phyloP scores from a whole-genome alignment of 2,113 vertebrate species.

The Antechinus stuartii region DNA sequence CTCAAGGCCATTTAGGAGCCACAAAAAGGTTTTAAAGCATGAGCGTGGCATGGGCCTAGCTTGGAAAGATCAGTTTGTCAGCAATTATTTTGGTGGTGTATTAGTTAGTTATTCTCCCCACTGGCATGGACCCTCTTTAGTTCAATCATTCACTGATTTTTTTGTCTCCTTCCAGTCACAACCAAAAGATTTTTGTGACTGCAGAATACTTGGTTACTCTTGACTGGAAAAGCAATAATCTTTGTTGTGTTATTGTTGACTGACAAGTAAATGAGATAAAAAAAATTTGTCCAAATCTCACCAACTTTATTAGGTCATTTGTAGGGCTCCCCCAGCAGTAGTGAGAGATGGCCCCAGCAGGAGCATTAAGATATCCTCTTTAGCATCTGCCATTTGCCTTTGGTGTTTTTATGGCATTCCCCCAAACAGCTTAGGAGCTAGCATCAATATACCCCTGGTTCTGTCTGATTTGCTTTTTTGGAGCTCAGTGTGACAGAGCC shows the following conservation, averaged over 20 bases:
- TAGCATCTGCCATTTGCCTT: background rate
- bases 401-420: background rate
- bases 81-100: background rate
- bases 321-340: background rate
- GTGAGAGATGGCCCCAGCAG: background rate
- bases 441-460: background rate
- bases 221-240: background rate
- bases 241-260: background rate
- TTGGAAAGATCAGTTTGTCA: background rate
- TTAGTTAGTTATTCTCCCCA: background rate
- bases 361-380: background rate
- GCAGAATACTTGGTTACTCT: background rate
- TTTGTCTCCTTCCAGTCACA: background rate
- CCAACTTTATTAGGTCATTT: background rate
- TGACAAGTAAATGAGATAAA: background rate
- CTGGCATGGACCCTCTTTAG: background rate
- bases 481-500: background rate
- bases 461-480: background rate
- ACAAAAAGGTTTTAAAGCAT: background rate
- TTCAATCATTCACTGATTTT: background rate
- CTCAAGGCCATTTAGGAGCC: background rate
- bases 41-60: background rate
- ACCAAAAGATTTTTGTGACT: background rate
- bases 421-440: background rate
- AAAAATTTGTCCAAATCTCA: background rate